Evolutionary conservation across 2,888 invertebrate genomes (phyloP), one percentile per base, ranked within the genome.

Genomic region (Acleris literana): DNA sequence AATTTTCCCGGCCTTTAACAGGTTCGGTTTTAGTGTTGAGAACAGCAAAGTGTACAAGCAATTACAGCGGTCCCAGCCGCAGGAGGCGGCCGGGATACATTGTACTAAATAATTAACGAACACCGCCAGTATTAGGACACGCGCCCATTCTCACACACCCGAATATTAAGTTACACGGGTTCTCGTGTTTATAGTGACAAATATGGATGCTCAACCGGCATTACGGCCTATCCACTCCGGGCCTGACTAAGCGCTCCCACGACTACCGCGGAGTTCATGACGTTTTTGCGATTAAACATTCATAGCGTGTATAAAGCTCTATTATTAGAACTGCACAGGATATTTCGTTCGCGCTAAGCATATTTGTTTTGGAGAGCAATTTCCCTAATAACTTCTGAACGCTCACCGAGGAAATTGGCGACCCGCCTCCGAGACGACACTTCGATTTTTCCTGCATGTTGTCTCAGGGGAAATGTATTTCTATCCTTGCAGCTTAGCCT

Each of bases 91-190:
- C 74, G 77, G 80, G 79, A 80, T 82, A 76, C 83, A 80, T 83
- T 80, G 81, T 76, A 82, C 79, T 85, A 83, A 85, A 87, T 86
- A 85, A 86, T 86, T 86, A 86, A 85, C 81, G 83, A 84, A 82
- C 76, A 74, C 71, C 73, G 78, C 79, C 79, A 80, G 80, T 80
- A 83, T 84, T 81, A 82, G 81, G 81, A 79, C 76, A 74, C 72
- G 72, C 70, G 74, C 71, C 62, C 63, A 58, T 68, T 64, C 75
- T 73, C 75, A 73, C 74, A 73, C 75, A 76, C 81, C 81, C 76
- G 53, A 53, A 67, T 67, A 69, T 67, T 66, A 67, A 61, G 63
- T 65, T 68, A 70, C 70, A 68, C 71, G 76, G 76, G 77, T 72
- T 74, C 81, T 79, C 80, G 77, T 78, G 82, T 80, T 80, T 81